A percentile compares a stretch with the other conserved stretches of the same genome.
phyloP scores from a whole-genome alignment of 2,888 invertebrate species.

The Conus canariensis region DNA sequence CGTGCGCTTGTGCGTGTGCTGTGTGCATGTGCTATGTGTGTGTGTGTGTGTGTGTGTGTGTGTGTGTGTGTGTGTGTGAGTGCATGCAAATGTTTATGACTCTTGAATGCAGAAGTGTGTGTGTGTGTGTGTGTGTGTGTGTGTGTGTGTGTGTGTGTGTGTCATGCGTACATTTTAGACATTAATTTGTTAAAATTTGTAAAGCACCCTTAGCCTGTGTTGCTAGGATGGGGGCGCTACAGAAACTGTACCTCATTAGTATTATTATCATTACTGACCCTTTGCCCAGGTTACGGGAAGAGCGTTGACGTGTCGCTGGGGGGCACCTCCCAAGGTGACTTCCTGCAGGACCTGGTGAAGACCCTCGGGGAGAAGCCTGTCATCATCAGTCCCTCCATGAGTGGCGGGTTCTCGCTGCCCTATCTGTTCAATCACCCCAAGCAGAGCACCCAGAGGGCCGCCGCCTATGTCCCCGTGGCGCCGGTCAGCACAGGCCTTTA shows the following conservation, averaged over 20 bases:
- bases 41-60: too few species aligned
- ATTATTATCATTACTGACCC: too few species aligned
- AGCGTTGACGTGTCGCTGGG: slow-evolving; percentile 45
- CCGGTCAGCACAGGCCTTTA: slow-evolving; percentile 75
- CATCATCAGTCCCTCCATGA: slow-evolving; percentile 80
- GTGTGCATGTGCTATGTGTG: too few species aligned
- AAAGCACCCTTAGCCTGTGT: too few species aligned
- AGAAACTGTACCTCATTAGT: too few species aligned
- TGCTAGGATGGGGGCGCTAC: too few species aligned
- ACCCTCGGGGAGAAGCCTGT: slow-evolving; percentile 70
- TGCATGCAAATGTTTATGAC: too few species aligned
- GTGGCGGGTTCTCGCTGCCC: slow-evolving; percentile 79
- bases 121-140: not conserved
- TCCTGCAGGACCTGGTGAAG: slow-evolving; percentile 72
- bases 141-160: too few species aligned
- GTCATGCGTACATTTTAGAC: too few species aligned
- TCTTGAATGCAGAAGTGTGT: not conserved
- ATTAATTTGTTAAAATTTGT: too few species aligned
- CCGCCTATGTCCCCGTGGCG: slow-evolving; percentile 79
- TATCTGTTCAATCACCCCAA: slow-evolving; percentile 75
- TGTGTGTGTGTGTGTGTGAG: too few species aligned
- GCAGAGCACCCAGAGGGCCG: slow-evolving; percentile 57
- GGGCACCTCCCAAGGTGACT: slow-evolving; percentile 56
- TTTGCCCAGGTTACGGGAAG: slow-evolving; percentile 48
- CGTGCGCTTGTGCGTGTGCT: too few species aligned